Evolutionary conservation across 2,113 vertebrate species (phyloP).

Genomic region (Myxocyprinus asiaticus): DNA sequence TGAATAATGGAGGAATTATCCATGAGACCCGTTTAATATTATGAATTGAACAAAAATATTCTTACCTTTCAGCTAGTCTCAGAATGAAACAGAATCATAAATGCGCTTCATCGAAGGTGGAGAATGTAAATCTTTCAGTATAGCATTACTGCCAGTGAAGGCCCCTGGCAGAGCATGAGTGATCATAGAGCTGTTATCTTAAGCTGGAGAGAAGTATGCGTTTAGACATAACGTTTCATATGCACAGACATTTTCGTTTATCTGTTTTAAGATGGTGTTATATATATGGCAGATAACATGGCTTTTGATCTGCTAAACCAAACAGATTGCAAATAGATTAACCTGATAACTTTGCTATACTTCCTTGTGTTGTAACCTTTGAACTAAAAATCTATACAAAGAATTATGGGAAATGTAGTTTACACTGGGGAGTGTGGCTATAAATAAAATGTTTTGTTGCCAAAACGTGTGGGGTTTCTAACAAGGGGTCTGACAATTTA

Average conservation of each 20-base stretch:
- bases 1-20: no score
- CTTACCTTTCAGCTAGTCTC: neutral
- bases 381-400: neutral
- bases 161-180: neutral
- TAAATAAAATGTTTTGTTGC: no score
- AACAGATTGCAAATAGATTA: slow-evolving; percentile 16
- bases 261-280: neutral
- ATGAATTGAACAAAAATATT: neutral
- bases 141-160: neutral
- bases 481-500: no score
- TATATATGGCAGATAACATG: neutral
- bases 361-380: slow-evolving; percentile 68
- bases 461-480: no score
- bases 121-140: neutral
- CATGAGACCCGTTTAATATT: no score
- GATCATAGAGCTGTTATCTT: no score
- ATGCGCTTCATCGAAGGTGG: neutral
- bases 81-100: neutral
- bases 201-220: no score
- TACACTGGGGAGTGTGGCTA: no score
- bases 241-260: neutral
- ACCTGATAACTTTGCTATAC: slow-evolving; percentile 31
- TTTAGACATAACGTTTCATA: no score
- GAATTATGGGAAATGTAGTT: slow-evolving; percentile 72
- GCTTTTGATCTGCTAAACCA: neutral